Base-by-base conservation (phyloP, 2,888 invertebrate genomes). In the Andrena praecox region DNA sequence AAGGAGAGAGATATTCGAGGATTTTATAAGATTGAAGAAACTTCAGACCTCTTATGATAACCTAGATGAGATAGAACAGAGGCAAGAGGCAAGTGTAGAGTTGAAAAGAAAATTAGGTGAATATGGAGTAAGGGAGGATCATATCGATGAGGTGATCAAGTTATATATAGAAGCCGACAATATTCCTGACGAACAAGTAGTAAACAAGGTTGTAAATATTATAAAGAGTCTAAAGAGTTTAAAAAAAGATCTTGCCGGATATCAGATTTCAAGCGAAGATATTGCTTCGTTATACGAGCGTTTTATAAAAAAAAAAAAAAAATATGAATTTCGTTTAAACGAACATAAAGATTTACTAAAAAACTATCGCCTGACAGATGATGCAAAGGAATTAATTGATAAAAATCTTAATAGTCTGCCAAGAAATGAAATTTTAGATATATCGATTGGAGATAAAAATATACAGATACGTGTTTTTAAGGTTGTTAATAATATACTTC, bases 1-100 rank as follows among this genome's bases (percentile, higher is more conserved):
- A 50, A 50, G 6, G n/a, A 50, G 50, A 50, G 50, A 50, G n/a
- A 50, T 50, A 50, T 50, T 50, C n/a, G 50, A 50, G 50, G 50
- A 50, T 16, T 50, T 50, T n/a, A n/a, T 50, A 50, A 16, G n/a
- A n/a, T n/a, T 50, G n/a, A 0, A 50, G n/a, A n/a, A 50, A n/a
- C 12, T 50, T n/a, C 50, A n/a, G 2, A 6, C 12, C 12, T 50
- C 0, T 4, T n/a, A 16, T 50, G 5, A 50, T n/a, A 50, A 50
- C 2, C 16, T 50, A 50, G 6, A 50, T n/a, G n/a, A 50, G n/a
- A 1, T 6, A 50, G 16, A 50, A 50, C n/a, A 50, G n/a, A 50
- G 50, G 8, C 33, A 33, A 33, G 2, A 20, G 20, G 20, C 20
- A 20, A 20, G 20, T 20, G 20, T 33, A 33, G n/a, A 50, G n/a